A percentile compares a stretch with the other conserved stretches of the same genome.
Conservation (phyloP, 2,888 invertebrate species). For the Xanthorhoe designata region DNA sequence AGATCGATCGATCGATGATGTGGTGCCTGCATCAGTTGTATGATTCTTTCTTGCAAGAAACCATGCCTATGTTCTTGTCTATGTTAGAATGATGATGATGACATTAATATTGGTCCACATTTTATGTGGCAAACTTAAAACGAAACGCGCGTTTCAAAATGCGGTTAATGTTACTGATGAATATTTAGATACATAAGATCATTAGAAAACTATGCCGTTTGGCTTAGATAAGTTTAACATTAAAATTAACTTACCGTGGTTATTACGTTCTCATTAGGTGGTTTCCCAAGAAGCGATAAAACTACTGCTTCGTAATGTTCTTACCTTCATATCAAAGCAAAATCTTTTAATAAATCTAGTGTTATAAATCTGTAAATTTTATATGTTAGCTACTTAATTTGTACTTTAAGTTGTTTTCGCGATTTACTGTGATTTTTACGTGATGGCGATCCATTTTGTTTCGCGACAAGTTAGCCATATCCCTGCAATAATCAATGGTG, state of each 20-base stretch:
- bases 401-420: too few relatives aligned
- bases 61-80: too few relatives aligned
- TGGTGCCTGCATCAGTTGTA: too few relatives aligned
- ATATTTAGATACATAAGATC: neutral
- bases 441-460: too few relatives aligned
- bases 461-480: too few relatives aligned
- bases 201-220: conserved; percentile 1
- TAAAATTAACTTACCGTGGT: conserved; percentile 6
- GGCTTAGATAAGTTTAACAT: neutral
- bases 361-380: too few relatives aligned
- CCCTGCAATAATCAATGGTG: too few relatives aligned
- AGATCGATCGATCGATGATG: too few relatives aligned
- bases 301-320: neutral
- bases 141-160: neutral
- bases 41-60: too few relatives aligned
- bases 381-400: too few relatives aligned
- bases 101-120: neutral
- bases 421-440: too few relatives aligned
- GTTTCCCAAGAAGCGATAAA: neutral
- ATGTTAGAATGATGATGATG: too few relatives aligned
- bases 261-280: neutral
- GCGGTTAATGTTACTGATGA: conserved; percentile 2
- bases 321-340: neutral
- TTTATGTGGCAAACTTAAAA: neutral
- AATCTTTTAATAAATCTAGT: neutral